Evolutionary conservation across 2,888 invertebrate genomes (phyloP).

Genomic region (Apotomis turbidana): DNA sequence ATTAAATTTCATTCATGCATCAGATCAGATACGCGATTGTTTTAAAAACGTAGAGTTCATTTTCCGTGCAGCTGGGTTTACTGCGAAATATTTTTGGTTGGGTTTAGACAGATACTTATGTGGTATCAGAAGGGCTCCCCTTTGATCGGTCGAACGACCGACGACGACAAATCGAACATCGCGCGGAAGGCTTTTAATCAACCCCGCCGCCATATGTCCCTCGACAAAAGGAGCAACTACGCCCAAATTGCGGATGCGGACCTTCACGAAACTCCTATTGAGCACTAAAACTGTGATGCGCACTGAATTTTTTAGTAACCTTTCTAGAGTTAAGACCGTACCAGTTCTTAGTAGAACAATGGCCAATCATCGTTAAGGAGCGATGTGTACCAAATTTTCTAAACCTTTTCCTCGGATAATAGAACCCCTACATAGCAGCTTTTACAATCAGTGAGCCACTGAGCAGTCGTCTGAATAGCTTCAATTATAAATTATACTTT

Average conservation of each 20-base stretch:
- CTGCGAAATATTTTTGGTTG: too few relatives aligned
- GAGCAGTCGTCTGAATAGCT: too few relatives aligned
- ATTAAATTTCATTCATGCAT: too few relatives aligned
- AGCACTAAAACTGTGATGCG: constrained; percentile 9
- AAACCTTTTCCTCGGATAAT: too few relatives aligned
- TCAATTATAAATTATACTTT: too few relatives aligned
- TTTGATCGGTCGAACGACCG: constrained; percentile 1
- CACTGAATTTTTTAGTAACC: background rate
- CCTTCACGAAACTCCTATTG: constrained; percentile 10
- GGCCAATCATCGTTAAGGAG: background rate
- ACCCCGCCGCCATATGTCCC: constrained; percentile 9
- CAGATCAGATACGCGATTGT: too few relatives aligned
- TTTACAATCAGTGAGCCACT: background rate
- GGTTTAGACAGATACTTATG: too few relatives aligned
- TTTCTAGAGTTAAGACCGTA: background rate
- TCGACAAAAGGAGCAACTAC: constrained; percentile 15
- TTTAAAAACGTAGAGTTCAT: too few relatives aligned
- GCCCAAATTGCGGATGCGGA: background rate
- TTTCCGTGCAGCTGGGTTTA: too few relatives aligned
- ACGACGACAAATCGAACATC: constrained; percentile 22
- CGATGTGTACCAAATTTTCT: background rate
- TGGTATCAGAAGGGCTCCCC: background rate
- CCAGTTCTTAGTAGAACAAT: background rate
- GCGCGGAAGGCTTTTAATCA: constrained; percentile 34
- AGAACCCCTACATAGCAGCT: background rate